Conservation (phyloP, 2,888 invertebrate genomes). For the Cybosia mesomella region DNA sequence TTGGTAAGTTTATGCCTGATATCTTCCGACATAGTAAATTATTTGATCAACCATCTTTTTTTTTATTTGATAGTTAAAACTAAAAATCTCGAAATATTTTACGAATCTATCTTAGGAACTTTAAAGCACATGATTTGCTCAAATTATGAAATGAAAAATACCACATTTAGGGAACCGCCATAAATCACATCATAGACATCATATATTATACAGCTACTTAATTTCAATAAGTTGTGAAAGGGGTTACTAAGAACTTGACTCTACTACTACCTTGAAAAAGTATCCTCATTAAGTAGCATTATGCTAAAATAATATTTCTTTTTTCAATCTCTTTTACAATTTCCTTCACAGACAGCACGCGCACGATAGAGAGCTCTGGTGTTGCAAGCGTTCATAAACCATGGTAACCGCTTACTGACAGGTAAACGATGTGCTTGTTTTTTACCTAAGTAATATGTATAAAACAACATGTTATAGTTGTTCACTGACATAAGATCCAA, state of each 20-base stretch:
- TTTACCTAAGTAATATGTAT: neutral
- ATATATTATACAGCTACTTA: neutral
- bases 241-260: neutral
- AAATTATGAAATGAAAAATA: neutral
- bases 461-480: neutral
- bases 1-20: conserved; percentile 12
- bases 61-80: neutral
- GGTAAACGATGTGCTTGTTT: neutral
- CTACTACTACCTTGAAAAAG: neutral
- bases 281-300: neutral
- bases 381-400: neutral
- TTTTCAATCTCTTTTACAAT: neutral
- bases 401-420: neutral
- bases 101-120: too few relatives aligned
- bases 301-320: too few relatives aligned
- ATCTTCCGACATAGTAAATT: conserved; percentile 9
- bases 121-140: neutral
- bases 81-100: neutral
- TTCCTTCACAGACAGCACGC: neutral
- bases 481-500: neutral
- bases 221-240: neutral
- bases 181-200: neutral
- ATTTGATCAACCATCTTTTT: conserved; percentile 6
- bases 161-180: neutral
- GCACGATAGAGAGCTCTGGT: neutral